phyloP scores from a whole-genome alignment of 2,888 invertebrate genomes.

The Synanthedon formicaeformis region DNA sequence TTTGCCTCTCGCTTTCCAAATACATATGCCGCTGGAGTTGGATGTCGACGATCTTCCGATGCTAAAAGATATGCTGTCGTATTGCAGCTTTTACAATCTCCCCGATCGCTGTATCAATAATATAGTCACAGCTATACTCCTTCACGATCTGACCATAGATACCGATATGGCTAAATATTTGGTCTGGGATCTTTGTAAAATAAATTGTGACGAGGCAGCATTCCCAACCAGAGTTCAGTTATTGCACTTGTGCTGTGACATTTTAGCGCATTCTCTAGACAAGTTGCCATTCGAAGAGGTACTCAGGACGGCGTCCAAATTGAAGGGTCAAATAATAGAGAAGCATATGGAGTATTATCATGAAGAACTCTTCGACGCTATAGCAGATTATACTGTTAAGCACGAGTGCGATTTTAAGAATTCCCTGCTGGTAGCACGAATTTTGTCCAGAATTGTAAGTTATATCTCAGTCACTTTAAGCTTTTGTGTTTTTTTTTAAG shows the following conservation, averaged over 20 bases:
- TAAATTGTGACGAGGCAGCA: conserved; percentile 43
- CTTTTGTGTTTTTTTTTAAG: conserved; percentile 37
- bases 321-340: conserved; percentile 50
- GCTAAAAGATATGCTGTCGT: conserved; percentile 67
- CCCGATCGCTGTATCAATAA: conserved; percentile 63
- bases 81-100: conserved; percentile 56
- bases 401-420: conserved; percentile 64
- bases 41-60: conserved; percentile 63
- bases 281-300: conserved; percentile 57
- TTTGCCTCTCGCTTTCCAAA: conserved; percentile 76
- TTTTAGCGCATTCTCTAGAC: conserved; percentile 51
- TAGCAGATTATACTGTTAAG: conserved; percentile 61
- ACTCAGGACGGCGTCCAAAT: conserved; percentile 55
- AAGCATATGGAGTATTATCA: conserved; percentile 71
- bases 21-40: conserved; percentile 69
- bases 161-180: conserved; percentile 63
- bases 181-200: conserved; percentile 67
- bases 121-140: conserved; percentile 60
- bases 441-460: conserved; percentile 71
- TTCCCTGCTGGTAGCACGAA: conserved; percentile 57
- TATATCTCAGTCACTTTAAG: neutral
- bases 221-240: conserved; percentile 57
- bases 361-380: conserved; percentile 70
- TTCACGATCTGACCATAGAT: conserved; percentile 49
- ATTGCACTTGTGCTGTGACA: conserved; percentile 62